Evolutionary conservation across 1,140 invertebrate genomes (phyloP).

Genomic region (Drosophila guanche): DNA sequence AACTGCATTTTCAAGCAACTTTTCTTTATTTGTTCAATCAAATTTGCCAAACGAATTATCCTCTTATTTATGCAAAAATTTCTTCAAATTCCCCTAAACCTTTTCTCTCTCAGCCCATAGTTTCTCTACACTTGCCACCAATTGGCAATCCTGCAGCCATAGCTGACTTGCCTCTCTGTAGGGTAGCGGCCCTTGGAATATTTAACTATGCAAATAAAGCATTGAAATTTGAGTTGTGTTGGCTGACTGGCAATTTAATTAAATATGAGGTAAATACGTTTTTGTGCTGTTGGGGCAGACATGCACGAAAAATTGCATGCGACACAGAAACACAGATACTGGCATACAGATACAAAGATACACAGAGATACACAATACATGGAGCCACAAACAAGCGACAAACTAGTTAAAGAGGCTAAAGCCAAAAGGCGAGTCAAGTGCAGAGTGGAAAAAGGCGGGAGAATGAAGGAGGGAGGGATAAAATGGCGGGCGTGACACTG

Average conservation of each 20-base stretch:
- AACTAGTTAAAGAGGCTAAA: constrained; percentile 67
- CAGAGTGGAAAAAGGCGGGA: not conserved
- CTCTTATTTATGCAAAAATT: no score
- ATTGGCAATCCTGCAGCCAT: not conserved
- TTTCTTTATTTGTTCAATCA: no score
- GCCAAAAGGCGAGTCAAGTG: constrained; percentile 44
- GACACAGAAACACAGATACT: constrained; percentile 14
- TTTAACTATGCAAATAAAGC: constrained; percentile 71
- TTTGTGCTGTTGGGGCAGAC: constrained; percentile 34
- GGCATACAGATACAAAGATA: not conserved
- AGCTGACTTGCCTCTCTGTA: not conserved
- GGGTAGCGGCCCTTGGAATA: constrained; percentile 18
- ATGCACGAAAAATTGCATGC: constrained; percentile 73
- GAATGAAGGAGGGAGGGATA: not conserved
- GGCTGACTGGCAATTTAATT: constrained; percentile 60
- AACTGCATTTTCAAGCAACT: no score
- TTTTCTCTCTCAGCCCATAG: no score
- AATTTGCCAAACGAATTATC: no score
- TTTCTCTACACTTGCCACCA: no score
- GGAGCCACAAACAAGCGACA: constrained; percentile 54
- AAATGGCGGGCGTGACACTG: constrained; percentile 72
- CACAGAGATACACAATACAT: not conserved
- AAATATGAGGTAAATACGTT: constrained; percentile 76
- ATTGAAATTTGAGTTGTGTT: constrained; percentile 67
- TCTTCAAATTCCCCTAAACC: no score